These are phyloP conservation scores for Labroides dimidiatus DNA, from an alignment of 2,797 vertebrate genomes.

Conservation along the genomic window DNA sequence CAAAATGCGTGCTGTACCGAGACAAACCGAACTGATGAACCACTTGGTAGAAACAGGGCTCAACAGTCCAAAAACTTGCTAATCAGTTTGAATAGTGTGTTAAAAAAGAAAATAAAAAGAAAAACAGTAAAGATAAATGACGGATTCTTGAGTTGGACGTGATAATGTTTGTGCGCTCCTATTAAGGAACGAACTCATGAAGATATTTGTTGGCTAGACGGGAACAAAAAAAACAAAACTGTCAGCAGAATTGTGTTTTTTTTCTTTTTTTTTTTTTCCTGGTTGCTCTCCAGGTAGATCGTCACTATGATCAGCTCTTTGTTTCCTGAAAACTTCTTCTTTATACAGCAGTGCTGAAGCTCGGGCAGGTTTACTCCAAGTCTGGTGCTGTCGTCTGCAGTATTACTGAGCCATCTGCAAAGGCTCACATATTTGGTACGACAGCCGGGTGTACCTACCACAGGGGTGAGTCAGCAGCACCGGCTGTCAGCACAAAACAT, in stretches of 20 bases:
- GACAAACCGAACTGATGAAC: no score
- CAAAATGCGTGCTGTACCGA: no score
- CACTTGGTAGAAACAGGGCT: no score
- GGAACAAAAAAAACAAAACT: background rate
- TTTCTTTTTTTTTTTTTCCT: background rate
- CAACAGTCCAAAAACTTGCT: no score
- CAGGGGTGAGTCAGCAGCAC: slow-evolving; percentile 8
- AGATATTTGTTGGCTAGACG: background rate
- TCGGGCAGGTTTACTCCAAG: slow-evolving; percentile 15
- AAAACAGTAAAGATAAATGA: no score
- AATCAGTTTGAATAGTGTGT: no score
- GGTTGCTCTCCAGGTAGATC: background rate
- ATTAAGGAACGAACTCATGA: no score
- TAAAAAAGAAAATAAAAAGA: no score
- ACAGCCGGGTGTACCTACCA: slow-evolving; percentile 27
- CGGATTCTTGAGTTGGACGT: no score
- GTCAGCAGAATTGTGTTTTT: background rate
- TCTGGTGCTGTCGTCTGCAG: slow-evolving; percentile 19
- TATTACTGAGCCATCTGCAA: slow-evolving; percentile 33
- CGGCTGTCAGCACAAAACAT: slow-evolving; percentile 22
- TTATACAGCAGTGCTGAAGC: slow-evolving; percentile 6
- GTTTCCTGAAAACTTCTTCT: slow-evolving; percentile 11
- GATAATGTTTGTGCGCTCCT: no score
- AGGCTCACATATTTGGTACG: slow-evolving; percentile 23
- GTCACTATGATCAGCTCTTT: slow-evolving; percentile 18